Conservation (phyloP, 2,113 vertebrate species). For the Smithornis capensis region DNA sequence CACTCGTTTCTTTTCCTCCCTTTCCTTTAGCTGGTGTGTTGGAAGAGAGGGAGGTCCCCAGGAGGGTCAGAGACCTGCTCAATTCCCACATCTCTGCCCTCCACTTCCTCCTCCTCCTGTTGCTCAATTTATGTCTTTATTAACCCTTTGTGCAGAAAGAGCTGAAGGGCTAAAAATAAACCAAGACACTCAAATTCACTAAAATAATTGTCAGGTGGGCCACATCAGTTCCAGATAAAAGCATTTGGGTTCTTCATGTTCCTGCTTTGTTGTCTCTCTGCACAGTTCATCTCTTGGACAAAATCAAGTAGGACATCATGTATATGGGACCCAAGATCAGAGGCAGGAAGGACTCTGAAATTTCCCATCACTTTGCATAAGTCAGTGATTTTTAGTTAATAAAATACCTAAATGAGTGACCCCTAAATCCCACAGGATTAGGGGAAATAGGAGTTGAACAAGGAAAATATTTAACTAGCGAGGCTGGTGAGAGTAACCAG, state of each 20-base stretch:
- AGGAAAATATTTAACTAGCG: fast-evolving
- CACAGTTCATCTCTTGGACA: background rate
- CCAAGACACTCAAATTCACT: background rate
- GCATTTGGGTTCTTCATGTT: background rate
- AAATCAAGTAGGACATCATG: background rate
- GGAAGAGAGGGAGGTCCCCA: fast-evolving
- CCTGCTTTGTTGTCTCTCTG: background rate
- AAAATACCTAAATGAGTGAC: background rate
- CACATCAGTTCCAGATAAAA: background rate
- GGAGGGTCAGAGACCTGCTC: background rate
- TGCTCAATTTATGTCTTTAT: background rate
- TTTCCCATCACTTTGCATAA: background rate
- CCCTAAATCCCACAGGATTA: background rate
- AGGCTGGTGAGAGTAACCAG: background rate
- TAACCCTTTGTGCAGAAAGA: background rate
- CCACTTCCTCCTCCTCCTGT: background rate
- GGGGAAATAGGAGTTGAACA: background rate
- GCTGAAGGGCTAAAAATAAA: background rate
- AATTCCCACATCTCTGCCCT: background rate
- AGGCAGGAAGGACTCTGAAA: background rate
- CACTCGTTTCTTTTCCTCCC: background rate
- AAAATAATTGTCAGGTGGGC: background rate
- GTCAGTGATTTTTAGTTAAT: background rate
- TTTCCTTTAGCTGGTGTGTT: background rate
- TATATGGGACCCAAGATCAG: background rate